phyloP scores from a whole-genome alignment of 2,113 vertebrate genomes.

The Notiomystis cincta region DNA sequence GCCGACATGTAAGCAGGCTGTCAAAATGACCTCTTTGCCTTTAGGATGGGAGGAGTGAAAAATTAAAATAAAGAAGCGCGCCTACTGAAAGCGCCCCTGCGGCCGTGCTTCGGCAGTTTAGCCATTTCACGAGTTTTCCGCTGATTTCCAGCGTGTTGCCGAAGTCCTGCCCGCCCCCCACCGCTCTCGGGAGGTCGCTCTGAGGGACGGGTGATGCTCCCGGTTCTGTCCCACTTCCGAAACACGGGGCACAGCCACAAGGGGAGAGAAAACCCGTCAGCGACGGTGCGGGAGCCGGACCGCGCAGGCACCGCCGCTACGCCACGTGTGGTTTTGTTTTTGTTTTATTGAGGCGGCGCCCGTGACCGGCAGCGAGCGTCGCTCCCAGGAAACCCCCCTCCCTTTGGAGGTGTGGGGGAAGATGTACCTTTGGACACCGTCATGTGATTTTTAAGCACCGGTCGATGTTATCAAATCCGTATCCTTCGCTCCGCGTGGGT shows the following conservation, averaged over 20 bases:
- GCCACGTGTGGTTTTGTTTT: not conserved
- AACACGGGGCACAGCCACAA: accelerated
- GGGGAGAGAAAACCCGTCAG: accelerated
- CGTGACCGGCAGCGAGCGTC: not conserved
- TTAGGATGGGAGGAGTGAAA: too few relatives aligned
- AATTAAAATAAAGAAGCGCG: accelerated
- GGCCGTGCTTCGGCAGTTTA: not conserved
- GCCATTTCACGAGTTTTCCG: not conserved
- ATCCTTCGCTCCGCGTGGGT: accelerated
- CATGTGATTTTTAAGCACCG: not conserved
- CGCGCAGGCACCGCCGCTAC: accelerated
- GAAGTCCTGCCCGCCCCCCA: accelerated
- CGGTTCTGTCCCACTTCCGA: not conserved
- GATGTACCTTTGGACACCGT: not conserved
- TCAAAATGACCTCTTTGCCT: not conserved
- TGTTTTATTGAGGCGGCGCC: not conserved
- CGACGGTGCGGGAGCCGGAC: not conserved
- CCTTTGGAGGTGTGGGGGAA: too few relatives aligned
- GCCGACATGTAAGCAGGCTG: not conserved
- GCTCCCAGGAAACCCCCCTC: too few relatives aligned
- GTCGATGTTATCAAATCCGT: not conserved
- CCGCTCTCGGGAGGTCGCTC: accelerated
- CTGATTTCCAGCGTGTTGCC: not conserved
- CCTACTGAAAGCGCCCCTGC: not conserved
- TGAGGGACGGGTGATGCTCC: not conserved